These are phyloP conservation scores for Holothuria leucospilota DNA, from an alignment of 53 echinoderm and acorn worm species.

Conservation along the genomic window DNA sequence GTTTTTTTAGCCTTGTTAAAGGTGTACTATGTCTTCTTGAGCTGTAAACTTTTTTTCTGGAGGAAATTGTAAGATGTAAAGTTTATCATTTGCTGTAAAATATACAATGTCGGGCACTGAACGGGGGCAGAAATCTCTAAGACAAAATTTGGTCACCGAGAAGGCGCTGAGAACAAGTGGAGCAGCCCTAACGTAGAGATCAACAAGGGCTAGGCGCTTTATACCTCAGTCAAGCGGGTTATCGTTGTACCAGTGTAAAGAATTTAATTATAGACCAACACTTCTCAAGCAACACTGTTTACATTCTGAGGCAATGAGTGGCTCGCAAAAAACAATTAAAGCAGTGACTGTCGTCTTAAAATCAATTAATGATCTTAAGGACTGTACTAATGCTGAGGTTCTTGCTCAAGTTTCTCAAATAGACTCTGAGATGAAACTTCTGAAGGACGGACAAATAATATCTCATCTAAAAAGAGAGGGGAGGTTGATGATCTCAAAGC, in stretches of 20 bases:
- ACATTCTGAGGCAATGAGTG: conserved; percentile 8
- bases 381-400: conserved; percentile 1
- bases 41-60: no score
- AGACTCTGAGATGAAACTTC: conserved; percentile 1
- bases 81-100: no score
- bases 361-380: conserved; percentile 1
- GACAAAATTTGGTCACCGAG: conserved; percentile 5
- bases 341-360: conserved; percentile 4
- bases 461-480: not conserved
- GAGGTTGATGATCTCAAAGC: not conserved
- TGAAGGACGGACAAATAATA: not conserved
- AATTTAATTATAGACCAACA: not conserved
- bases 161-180: not conserved
- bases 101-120: no score
- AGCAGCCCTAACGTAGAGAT: not conserved
- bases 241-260: not conserved
- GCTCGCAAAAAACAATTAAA: conserved; percentile 14
- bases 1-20: no score
- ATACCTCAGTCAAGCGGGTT: not conserved
- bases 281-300: not conserved
- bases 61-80: no score
- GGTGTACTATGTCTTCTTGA: no score
- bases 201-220: not conserved
- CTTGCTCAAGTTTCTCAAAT: conserved; percentile 17
- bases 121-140: not conserved